phyloP scores from a whole-genome alignment of 2,113 vertebrate species.

The Pollimyrus isidori region DNA sequence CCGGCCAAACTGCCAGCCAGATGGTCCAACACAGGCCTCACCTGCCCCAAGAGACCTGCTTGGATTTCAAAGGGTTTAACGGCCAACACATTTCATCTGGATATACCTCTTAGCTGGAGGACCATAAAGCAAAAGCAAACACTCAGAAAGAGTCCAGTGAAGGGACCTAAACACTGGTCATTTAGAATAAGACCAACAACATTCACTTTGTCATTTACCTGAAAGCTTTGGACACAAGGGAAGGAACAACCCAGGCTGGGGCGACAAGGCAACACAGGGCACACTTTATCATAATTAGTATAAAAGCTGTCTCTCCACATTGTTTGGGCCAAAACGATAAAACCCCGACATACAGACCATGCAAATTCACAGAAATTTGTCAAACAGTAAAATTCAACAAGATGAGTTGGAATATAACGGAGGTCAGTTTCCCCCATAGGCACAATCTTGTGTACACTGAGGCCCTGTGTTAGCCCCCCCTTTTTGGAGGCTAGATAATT shows the following conservation, averaged over 20 bases:
- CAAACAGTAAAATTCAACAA: neutral
- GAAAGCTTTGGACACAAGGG: neutral
- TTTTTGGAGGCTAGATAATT: neutral
- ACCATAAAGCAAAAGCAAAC: neutral
- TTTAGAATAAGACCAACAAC: neutral
- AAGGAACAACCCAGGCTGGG: neutral
- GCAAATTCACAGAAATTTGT: neutral
- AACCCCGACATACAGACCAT: neutral
- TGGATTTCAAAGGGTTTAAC: slow-evolving; percentile 1
- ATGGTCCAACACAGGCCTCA: neutral
- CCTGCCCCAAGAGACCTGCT: neutral
- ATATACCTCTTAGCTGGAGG: neutral
- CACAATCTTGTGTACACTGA: neutral
- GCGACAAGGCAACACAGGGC: neutral
- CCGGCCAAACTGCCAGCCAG: slow-evolving; percentile 2
- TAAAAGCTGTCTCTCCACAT: neutral
- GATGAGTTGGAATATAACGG: neutral
- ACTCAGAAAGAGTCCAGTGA: neutral
- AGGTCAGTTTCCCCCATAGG: neutral
- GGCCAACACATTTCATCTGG: neutral
- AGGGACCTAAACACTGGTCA: neutral
- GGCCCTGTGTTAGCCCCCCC: neutral
- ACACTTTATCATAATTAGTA: neutral
- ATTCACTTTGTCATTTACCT: neutral
- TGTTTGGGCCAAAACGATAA: neutral